phyloP scores from a whole-genome alignment of 2,797 vertebrate genomes.

The Liasis olivaceus region DNA sequence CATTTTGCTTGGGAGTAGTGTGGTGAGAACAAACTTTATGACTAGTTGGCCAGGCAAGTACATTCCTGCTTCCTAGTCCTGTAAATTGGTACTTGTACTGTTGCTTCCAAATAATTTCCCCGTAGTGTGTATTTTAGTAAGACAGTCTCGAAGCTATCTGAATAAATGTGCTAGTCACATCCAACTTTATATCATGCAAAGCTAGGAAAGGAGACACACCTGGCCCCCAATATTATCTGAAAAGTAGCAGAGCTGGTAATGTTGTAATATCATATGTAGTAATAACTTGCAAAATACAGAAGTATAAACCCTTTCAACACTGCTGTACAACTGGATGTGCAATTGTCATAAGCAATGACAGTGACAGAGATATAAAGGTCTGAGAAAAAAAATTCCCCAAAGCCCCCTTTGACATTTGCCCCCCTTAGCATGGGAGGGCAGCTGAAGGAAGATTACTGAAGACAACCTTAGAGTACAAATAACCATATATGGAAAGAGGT shows the following conservation, averaged over 20 bases:
- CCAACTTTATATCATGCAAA: background rate
- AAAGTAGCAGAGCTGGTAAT: background rate
- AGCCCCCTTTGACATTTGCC: background rate
- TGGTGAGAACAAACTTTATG: background rate
- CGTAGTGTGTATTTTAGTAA: background rate
- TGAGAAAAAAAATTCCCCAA: background rate
- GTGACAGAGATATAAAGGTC: background rate
- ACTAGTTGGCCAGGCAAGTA: background rate
- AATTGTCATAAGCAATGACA: background rate
- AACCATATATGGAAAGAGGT: background rate
- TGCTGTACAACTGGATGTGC: background rate
- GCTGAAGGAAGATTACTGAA: background rate
- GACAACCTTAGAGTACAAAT: background rate
- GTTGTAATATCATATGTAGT: background rate
- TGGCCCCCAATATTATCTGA: background rate
- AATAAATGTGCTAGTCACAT: background rate
- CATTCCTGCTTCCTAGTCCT: background rate
- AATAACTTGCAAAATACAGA: background rate
- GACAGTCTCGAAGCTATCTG: background rate
- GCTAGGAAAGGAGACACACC: background rate
- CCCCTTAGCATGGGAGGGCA: background rate
- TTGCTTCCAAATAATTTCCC: background rate
- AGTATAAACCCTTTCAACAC: background rate
- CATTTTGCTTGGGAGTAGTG: background rate
- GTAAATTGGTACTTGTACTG: background rate